phyloP scores from a whole-genome alignment of 2,113 vertebrate species.

The Clarias gariepinus region DNA sequence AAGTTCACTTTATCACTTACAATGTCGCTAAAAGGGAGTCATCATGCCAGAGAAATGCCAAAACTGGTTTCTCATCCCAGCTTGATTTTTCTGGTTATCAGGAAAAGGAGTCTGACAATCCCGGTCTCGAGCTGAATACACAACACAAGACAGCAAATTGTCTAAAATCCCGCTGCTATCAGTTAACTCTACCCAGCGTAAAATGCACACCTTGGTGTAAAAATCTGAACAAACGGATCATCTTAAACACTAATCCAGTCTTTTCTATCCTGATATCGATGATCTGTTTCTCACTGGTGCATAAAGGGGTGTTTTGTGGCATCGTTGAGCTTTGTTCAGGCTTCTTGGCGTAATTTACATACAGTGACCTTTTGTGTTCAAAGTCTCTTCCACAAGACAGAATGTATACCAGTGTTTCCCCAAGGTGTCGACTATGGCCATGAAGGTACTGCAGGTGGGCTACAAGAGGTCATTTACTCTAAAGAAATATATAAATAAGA shows the following conservation, averaged over 20 bases:
- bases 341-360: neutral
- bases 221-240: neutral
- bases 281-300: neutral
- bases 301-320: neutral
- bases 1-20: neutral
- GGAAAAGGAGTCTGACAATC: neutral
- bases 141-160: too few relatives aligned
- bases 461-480: too few relatives aligned
- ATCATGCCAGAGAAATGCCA: neutral
- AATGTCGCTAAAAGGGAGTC: neutral
- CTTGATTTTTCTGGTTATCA: neutral
- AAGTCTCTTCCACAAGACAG: neutral
- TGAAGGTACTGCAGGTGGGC: too few relatives aligned
- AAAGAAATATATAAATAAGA: too few relatives aligned
- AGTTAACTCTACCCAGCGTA: neutral
- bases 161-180: too few relatives aligned
- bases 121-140: too few relatives aligned
- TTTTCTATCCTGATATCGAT: neutral
- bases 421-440: too few relatives aligned
- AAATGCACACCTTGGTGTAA: neutral
- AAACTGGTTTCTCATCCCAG: neutral
- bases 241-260: neutral
- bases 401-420: too few relatives aligned
- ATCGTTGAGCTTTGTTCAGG: neutral
- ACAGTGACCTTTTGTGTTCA: neutral